Base-by-base conservation (phyloP, 1,140 invertebrate species). In the Polypedilum pembai region DNA sequence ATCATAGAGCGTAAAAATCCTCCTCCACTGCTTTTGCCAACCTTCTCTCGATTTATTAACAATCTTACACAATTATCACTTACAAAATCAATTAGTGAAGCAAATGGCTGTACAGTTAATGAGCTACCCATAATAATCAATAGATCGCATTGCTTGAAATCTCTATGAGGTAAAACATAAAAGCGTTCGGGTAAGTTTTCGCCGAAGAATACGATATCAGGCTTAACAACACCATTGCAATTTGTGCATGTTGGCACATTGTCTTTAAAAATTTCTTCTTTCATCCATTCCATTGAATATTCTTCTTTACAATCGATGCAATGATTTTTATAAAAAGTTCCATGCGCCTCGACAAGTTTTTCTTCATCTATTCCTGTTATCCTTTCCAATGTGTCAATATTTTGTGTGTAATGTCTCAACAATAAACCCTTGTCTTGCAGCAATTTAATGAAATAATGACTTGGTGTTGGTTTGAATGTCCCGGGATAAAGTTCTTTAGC, bases 51-150 rank as follows among this genome's bases (percentile, higher is more conserved):
- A 80, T 96, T 96, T 40, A 96, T 94, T 0, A 96, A 83, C 0
- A 96, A 81, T 18, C 95, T 85, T 1, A 95, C 92, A 81, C 90
- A 91, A 18, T 78, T 77, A n/a, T 77, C 78, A 76, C 83, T 84
- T 82, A 94, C 91, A 85, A 76, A 88, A 78, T 92, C 88, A 76
- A 94, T 85, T 7, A 98, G 85, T 15, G 93, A 94, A n/a, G 94
- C 94, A 86, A 99, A 98, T 1, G 96, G 96, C 76, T 97, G 93
- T 0, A 99, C 96, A 77, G 91, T 90, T 73, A 99, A 85, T 18
- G 95, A 98, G 1, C 96, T 98, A 8, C 96, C 96, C 88, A 98
- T 92, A 5, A 98, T 92, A 74, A 99, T 94, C 7, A 98, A 85
- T 75, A 98, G 84, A 84, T 98, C 96, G 83, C 95, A 97, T 75